Conservation (phyloP, 2,797 vertebrate species). For the Urophycis tenuis region DNA sequence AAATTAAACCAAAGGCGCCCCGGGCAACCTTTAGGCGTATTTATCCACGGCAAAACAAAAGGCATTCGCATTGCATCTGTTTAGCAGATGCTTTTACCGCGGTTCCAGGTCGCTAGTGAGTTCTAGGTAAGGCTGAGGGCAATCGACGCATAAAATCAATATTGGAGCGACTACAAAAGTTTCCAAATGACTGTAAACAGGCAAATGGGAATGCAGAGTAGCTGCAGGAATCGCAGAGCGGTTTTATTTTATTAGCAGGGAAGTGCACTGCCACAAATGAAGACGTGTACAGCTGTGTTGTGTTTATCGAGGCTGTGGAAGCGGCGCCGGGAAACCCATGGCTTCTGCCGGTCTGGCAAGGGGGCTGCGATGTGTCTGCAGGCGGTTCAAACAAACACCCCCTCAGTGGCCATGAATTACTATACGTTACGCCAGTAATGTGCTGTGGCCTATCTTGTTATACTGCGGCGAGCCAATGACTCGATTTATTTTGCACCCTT, state of each 20-base stretch:
- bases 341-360: not conserved
- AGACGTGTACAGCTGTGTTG: not conserved
- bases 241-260: not conserved
- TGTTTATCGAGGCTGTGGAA: not conserved
- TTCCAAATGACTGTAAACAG: not conserved
- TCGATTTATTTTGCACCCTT: too few relatives aligned
- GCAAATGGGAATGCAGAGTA: not conserved
- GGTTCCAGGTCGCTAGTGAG: not conserved
- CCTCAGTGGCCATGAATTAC: not conserved
- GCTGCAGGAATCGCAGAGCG: not conserved
- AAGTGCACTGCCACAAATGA: not conserved
- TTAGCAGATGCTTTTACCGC: not conserved
- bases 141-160: not conserved
- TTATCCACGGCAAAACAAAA: not conserved
- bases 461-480: too few relatives aligned
- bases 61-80: not conserved
- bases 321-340: not conserved
- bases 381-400: not conserved
- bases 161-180: not conserved
- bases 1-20: not conserved
- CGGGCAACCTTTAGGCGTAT: not conserved
- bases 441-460: too few relatives aligned
- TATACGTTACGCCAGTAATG: too few relatives aligned
- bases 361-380: not conserved
- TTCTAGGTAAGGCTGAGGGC: not conserved